Conservation (phyloP, 2,797 vertebrate genomes). For the Eptatretus atami region DNA sequence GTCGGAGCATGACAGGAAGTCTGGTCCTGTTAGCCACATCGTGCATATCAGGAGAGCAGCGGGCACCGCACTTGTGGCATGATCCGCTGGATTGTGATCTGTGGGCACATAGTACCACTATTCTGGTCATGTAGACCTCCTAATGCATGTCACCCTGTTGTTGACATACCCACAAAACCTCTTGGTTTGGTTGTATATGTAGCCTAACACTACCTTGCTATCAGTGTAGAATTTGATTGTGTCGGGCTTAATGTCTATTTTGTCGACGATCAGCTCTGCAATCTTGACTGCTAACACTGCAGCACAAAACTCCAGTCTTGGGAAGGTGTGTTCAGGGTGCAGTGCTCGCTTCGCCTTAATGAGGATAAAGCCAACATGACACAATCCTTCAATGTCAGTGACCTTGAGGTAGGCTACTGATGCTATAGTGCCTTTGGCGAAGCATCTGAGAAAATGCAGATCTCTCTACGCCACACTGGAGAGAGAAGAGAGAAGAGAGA, state of each 20-base stretch:
- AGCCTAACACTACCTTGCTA: slow-evolving; percentile 2
- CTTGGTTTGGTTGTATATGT: background rate
- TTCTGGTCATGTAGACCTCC: background rate
- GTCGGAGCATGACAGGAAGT: no score
- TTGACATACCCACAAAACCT: background rate
- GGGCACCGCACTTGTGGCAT: background rate
- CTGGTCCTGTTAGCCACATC: no score
- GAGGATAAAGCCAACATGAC: slow-evolving; percentile 9
- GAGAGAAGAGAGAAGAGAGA: no score
- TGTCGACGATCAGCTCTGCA: slow-evolving; percentile 3
- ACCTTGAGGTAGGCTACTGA: slow-evolving; percentile 8
- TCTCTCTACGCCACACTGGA: no score
- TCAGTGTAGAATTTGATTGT: background rate
- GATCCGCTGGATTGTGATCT: background rate
- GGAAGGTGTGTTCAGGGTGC: slow-evolving; percentile 7
- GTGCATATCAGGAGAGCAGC: no score
- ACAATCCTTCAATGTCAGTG: background rate
- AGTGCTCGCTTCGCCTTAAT: slow-evolving; percentile 7
- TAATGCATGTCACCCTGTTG: background rate
- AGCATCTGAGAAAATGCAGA: background rate
- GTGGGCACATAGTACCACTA: background rate
- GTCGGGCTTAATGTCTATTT: background rate
- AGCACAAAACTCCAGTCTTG: slow-evolving; percentile 8
- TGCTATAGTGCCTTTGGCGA: background rate
- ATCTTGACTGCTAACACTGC: slow-evolving; percentile 9